Evolutionary conservation across 2,888 invertebrate species (phyloP).

Genomic region (Cheilosia urbana): DNA sequence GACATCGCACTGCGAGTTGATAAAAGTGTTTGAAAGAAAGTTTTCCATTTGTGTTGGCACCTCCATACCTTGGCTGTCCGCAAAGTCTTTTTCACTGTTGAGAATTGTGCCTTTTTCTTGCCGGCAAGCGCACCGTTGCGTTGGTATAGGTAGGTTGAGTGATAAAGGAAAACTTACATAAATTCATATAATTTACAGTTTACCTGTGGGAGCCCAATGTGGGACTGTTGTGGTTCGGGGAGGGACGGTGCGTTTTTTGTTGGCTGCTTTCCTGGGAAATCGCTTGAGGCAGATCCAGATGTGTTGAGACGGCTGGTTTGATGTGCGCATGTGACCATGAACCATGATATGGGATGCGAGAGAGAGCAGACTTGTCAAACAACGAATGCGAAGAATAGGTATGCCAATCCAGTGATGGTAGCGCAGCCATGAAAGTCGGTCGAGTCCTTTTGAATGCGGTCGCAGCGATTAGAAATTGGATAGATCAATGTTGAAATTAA

Average conservation of each 20-base stretch:
- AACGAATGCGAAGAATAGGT: neutral
- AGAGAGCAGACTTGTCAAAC: conserved; percentile 4
- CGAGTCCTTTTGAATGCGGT: neutral
- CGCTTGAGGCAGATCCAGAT: neutral
- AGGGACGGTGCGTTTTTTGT: neutral
- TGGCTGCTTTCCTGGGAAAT: neutral
- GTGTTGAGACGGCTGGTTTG: neutral
- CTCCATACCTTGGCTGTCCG: conserved; percentile 47
- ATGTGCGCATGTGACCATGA: conserved; percentile 62
- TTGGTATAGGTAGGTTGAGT: conserved; percentile 38
- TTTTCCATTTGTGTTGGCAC: conserved; percentile 72
- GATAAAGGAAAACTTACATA: conserved; percentile 74
- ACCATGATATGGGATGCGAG: conserved; percentile 32
- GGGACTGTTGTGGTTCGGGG: neutral
- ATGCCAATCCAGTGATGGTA: neutral
- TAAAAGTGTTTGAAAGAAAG: conserved; percentile 73
- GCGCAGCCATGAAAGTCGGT: neutral
- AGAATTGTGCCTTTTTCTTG: conserved; percentile 5
- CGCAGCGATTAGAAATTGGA: neutral
- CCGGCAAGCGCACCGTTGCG: conserved; percentile 27
- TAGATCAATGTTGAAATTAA: too few relatives aligned
- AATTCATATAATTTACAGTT: conserved; percentile 73
- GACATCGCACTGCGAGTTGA: conserved; percentile 71
- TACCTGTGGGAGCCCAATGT: conserved; percentile 32
- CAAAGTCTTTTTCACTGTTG: conserved; percentile 35